Conservation (phyloP, 1,140 invertebrate species). For the Spodoptera frugiperda region DNA sequence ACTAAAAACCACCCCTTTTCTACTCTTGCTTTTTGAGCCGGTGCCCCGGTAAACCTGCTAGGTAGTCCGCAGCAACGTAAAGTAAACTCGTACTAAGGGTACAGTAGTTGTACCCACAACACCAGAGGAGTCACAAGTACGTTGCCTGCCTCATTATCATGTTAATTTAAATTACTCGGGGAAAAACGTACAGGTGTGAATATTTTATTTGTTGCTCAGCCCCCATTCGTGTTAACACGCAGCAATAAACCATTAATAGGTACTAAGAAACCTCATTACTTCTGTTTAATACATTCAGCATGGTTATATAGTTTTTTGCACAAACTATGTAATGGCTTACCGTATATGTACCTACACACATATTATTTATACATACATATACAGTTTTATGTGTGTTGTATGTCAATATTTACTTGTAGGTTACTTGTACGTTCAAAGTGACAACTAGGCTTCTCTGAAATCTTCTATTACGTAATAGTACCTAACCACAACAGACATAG, state of each 20-base stretch:
- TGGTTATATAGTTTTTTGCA: slow-evolving; percentile 18
- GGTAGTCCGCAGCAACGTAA: too few species aligned
- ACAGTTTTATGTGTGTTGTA: background rate
- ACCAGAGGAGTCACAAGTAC: too few species aligned
- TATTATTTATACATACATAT: too few species aligned
- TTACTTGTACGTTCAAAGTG: background rate
- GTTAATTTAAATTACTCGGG: too few species aligned
- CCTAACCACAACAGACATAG: slow-evolving; percentile 5
- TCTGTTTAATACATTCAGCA: background rate
- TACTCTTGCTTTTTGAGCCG: too few species aligned
- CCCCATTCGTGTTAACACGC: background rate
- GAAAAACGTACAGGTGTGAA: too few species aligned
- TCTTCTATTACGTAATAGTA: slow-evolving; percentile 5
- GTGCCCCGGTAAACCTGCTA: too few species aligned
- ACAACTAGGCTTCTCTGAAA: slow-evolving; percentile 28
- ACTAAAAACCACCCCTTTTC: too few species aligned
- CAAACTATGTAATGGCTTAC: background rate
- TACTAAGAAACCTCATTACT: background rate
- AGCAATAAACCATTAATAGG: background rate
- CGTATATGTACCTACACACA: too few species aligned
- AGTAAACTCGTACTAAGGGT: too few species aligned
- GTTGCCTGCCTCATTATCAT: too few species aligned
- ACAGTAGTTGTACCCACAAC: too few species aligned
- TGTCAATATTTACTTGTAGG: slow-evolving; percentile 2
- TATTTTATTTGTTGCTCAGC: background rate